A percentile compares a stretch with the other conserved stretches of the same genome.
phyloP scores from a whole-genome alignment of 2,113 vertebrate species.

The Arothron firmamentum region DNA sequence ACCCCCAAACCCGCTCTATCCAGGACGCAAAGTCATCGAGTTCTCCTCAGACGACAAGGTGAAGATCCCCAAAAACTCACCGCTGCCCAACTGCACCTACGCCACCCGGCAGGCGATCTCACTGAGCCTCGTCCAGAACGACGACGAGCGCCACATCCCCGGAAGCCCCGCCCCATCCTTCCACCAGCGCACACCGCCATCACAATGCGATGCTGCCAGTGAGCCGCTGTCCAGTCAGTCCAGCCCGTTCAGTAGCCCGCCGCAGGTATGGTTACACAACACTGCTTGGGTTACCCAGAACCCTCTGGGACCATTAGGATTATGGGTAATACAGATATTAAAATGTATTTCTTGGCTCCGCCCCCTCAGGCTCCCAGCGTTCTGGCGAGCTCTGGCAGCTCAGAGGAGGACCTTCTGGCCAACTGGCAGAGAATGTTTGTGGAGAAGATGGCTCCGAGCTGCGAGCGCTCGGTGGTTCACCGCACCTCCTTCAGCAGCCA shows the following conservation, averaged over 20 bases:
- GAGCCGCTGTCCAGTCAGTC: conserved; percentile 80
- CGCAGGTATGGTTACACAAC: conserved; percentile 51
- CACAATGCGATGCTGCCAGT: conserved; percentile 55
- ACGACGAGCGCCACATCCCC: conserved; percentile 68
- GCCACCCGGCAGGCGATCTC: conserved; percentile 97
- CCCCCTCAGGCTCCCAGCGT: conserved; percentile 73
- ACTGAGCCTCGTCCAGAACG: conserved; percentile 89
- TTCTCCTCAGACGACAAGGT: conserved; percentile 94
- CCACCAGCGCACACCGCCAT: conserved; percentile 55
- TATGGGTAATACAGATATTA: neutral
- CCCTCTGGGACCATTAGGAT: neutral
- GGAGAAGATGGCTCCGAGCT: conserved; percentile 82
- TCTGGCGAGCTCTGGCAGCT: conserved; percentile 82
- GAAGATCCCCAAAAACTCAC: conserved; percentile 93
- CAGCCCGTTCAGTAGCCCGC: conserved; percentile 81
- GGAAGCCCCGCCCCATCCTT: conserved; percentile 80
- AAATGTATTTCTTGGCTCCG: neutral
- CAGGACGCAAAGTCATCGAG: conserved; percentile 93
- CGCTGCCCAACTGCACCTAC: conserved; percentile 95
- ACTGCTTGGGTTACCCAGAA: too few relatives aligned
- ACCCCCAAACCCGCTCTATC: conserved; percentile 83
- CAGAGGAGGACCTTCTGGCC: conserved; percentile 89
- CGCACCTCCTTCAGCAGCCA: conserved; percentile 86
- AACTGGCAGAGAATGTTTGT: conserved; percentile 97
- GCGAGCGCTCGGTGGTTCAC: conserved; percentile 71